Percentiles rank a stretch among this genome's conserved stretches.
Evolutionary conservation across 2,888 invertebrate genomes (phyloP).

Genomic region (Drosophila tripunctata): DNA sequence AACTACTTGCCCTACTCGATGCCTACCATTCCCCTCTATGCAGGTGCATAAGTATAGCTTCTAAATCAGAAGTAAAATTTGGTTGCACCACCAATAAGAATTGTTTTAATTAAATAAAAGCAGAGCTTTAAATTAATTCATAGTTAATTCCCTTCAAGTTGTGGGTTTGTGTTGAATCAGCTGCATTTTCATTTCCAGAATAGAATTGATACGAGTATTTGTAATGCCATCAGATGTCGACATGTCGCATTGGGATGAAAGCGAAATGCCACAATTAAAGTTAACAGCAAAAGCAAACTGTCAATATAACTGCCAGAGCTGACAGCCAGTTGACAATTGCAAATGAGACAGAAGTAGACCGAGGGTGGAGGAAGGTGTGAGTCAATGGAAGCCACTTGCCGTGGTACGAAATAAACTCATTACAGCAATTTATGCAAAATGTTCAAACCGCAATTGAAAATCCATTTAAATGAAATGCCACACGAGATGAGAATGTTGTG

Average conservation of each 20-base stretch:
- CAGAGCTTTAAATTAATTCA: too few species aligned
- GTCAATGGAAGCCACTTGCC: slow-evolving; percentile 66
- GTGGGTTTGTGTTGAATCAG: too few species aligned
- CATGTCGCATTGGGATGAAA: slow-evolving; percentile 9
- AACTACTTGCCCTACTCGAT: too few species aligned
- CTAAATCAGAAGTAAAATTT: too few species aligned
- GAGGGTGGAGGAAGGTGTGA: background rate
- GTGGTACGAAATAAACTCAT: slow-evolving; percentile 74
- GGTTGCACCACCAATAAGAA: too few species aligned
- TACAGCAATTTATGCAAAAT: slow-evolving; percentile 82
- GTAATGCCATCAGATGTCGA: slow-evolving; percentile 34
- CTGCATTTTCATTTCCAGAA: too few species aligned
- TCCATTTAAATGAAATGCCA: slow-evolving; percentile 81
- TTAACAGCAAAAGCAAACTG: slow-evolving; percentile 68
- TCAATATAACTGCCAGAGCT: slow-evolving; percentile 66
- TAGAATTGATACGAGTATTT: slow-evolving; percentile 10
- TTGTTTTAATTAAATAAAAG: too few species aligned
- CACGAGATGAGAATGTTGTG: background rate
- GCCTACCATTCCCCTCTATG: too few species aligned
- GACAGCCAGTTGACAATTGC: slow-evolving; percentile 73
- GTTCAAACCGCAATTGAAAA: slow-evolving; percentile 83
- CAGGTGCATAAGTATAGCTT: too few species aligned
- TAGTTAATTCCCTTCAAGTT: too few species aligned
- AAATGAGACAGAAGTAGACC: slow-evolving; percentile 62
- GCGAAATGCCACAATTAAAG: slow-evolving; percentile 64